Percentiles rank a stretch among this genome's conserved stretches.
These are phyloP conservation scores for Aricia artaxerxes DNA, from an alignment of 2,888 invertebrate genomes.

Conservation along the genomic window DNA sequence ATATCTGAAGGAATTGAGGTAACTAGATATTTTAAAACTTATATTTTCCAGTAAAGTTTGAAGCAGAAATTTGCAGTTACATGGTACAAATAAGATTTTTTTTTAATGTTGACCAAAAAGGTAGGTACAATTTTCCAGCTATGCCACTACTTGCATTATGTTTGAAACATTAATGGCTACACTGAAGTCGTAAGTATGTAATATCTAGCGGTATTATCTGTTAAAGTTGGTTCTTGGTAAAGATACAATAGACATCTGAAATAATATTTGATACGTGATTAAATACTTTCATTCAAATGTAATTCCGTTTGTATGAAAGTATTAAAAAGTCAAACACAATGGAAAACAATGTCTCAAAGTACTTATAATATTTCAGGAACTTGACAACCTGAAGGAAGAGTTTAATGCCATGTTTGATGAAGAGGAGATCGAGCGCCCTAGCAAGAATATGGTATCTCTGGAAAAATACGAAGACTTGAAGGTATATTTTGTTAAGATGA, in stretches of 20 bases:
- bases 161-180: too few species aligned
- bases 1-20: background rate
- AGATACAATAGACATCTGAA: too few species aligned
- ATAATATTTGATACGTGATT: too few species aligned
- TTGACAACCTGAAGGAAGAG: slow-evolving; percentile 66
- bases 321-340: background rate
- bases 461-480: slow-evolving; percentile 64
- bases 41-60: background rate
- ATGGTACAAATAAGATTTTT: background rate
- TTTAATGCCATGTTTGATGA: slow-evolving; percentile 61
- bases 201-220: too few species aligned
- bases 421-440: slow-evolving; percentile 58
- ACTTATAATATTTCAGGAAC: slow-evolving; percentile 52
- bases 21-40: too few species aligned
- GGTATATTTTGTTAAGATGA: slow-evolving; percentile 44
- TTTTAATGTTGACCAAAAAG: background rate
- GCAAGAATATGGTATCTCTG: slow-evolving; percentile 52
- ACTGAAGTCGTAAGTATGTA: too few species aligned
- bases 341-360: background rate
- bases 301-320: background rate
- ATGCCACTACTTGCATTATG: too few species aligned
- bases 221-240: too few species aligned
- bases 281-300: too few species aligned
- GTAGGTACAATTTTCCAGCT: background rate
- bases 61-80: background rate